Evolutionary conservation across 2,113 vertebrate species (phyloP).

Genomic region (Coracopsis vasa): DNA sequence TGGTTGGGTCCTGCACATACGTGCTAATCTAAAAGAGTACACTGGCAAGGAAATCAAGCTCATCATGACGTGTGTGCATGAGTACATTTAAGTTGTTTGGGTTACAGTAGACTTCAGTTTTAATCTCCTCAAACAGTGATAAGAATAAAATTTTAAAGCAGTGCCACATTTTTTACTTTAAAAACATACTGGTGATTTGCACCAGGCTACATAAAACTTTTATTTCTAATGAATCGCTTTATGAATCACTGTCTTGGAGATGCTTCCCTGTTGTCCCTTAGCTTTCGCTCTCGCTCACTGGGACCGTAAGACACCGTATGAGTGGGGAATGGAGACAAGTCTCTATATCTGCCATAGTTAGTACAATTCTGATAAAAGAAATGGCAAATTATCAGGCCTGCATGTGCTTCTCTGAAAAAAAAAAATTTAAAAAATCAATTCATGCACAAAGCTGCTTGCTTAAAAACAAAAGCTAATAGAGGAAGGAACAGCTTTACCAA

Average conservation of each 20-base stretch:
- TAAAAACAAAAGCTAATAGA: not conserved
- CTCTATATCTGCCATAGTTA: conserved; percentile 65
- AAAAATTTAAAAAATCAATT: not conserved
- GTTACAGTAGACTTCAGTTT: not conserved
- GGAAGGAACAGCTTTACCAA: not conserved
- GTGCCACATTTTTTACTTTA: not conserved
- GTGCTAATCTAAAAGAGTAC: not conserved
- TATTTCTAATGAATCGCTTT: not conserved
- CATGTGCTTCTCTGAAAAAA: not conserved
- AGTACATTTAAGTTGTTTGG: not conserved
- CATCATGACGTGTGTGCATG: rapidly evolving
- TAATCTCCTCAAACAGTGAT: not conserved
- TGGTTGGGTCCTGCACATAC: not conserved
- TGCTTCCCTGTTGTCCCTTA: conserved; percentile 19
- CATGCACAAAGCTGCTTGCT: not conserved
- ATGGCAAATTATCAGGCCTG: not conserved
- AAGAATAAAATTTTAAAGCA: not conserved
- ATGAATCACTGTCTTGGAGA: conserved; percentile 46
- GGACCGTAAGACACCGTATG: conserved; percentile 72
- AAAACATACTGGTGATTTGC: not conserved
- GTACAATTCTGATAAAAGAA: conserved; percentile 73
- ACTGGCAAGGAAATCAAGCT: not conserved
- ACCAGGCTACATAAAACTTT: not conserved
- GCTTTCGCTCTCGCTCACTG: conserved; percentile 69
- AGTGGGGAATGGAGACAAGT: conserved; percentile 22